These are phyloP conservation scores for Mormyrops boulengeri DNA, from an alignment of 2,797 vertebrate species.

Conservation along the genomic window DNA sequence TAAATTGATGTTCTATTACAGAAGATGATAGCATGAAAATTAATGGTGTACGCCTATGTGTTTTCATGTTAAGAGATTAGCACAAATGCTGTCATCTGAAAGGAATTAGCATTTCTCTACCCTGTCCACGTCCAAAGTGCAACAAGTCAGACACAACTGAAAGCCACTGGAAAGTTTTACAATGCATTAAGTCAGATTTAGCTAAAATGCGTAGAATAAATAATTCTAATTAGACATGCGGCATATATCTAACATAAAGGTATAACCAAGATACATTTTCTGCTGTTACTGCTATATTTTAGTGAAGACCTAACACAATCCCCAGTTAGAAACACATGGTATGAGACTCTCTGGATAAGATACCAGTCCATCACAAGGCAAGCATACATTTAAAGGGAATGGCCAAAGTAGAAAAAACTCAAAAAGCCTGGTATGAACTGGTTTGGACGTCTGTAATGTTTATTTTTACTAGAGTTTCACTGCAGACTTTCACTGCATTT, in stretches of 20 bases:
- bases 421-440: conserved; percentile 27
- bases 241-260: background rate
- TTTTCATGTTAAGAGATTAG: background rate
- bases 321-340: background rate
- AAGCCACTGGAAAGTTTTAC: background rate
- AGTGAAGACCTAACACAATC: background rate
- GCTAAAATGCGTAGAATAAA: background rate
- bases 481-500: conserved; percentile 26
- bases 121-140: background rate
- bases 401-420: background rate
- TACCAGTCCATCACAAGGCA: background rate
- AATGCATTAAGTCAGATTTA: background rate
- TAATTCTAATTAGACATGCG: background rate
- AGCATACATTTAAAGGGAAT: background rate
- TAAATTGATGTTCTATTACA: background rate
- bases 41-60: background rate
- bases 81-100: background rate
- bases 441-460: conserved; percentile 24
- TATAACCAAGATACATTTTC: background rate
- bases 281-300: background rate
- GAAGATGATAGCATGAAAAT: background rate
- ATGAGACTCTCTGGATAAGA: background rate
- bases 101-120: background rate
- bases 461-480: conserved; percentile 12
- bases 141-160: background rate